phyloP scores from a whole-genome alignment of 1,140 invertebrate genomes.

The Pseudomyrmex pallidus region DNA sequence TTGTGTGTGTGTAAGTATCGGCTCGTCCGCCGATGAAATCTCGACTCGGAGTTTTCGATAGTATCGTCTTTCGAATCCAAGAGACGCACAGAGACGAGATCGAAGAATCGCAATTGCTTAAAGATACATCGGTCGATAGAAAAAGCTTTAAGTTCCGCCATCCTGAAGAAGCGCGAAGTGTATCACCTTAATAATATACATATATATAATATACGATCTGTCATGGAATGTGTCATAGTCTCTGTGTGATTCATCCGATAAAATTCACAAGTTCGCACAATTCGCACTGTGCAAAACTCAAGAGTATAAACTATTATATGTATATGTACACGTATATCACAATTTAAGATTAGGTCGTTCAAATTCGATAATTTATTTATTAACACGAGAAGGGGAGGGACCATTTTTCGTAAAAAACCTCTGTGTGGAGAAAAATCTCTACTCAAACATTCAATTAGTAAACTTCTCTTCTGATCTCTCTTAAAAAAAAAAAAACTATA shows the following conservation, averaged over 20 bases:
- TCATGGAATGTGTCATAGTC: slow-evolving; percentile 39
- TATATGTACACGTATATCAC: slow-evolving; percentile 39
- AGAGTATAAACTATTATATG: slow-evolving; percentile 8
- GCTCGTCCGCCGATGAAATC: slow-evolving; percentile 37
- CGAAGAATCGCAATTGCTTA: slow-evolving; percentile 45
- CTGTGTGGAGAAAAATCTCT: slow-evolving; percentile 9
- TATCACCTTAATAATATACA: slow-evolving; percentile 16
- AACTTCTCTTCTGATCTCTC: not conserved
- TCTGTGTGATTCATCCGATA: slow-evolving; percentile 12
- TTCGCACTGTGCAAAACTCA: not conserved
- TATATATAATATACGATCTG: slow-evolving; percentile 14
- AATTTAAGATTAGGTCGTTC: slow-evolving; percentile 51
- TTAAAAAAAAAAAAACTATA: too few species aligned
- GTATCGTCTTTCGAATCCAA: slow-evolving; percentile 3
- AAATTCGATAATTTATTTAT: slow-evolving; percentile 38
- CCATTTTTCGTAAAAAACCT: not conserved
- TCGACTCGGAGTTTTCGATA: slow-evolving; percentile 26
- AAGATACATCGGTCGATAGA: slow-evolving; percentile 45
- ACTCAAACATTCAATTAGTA: not conserved
- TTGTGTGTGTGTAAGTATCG: slow-evolving; percentile 14
- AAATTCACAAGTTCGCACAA: slow-evolving; percentile 1
- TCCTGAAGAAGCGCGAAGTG: slow-evolving; percentile 28
- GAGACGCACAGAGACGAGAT: slow-evolving; percentile 43
- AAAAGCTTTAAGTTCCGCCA: slow-evolving; percentile 51
- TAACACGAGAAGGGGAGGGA: not conserved